Percentiles rank a stretch among this genome's conserved stretches.
Evolutionary conservation across 2,113 vertebrate species (phyloP).

Genomic region (Urocynchramus pylzowi): DNA sequence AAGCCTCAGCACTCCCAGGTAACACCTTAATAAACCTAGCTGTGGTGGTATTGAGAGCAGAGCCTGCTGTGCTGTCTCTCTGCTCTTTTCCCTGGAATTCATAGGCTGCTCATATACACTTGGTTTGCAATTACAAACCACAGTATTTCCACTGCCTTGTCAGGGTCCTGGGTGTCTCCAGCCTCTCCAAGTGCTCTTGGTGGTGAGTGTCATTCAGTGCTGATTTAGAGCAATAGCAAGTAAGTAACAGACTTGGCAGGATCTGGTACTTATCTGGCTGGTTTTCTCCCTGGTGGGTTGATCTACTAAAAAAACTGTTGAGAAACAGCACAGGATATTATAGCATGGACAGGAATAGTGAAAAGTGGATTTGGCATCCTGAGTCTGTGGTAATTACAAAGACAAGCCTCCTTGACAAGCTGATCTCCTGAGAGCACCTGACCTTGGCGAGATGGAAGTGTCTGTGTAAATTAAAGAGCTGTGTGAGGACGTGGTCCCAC

Average conservation of each 20-base stretch:
- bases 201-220: background rate
- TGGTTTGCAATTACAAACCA: background rate
- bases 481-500: rapidly evolving
- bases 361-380: background rate
- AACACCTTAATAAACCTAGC: background rate
- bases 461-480: background rate
- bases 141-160: background rate
- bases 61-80: slow-evolving; percentile 13
- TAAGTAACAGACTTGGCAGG: background rate
- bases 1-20: background rate
- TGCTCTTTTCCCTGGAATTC: background rate
- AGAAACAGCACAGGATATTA: background rate
- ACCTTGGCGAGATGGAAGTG: background rate
- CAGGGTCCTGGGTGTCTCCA: background rate
- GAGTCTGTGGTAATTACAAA: background rate
- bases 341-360: background rate
- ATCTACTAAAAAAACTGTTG: background rate
- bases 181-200: background rate
- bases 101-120: background rate
- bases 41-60: background rate
- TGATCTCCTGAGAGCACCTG: background rate
- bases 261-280: background rate
- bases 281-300: background rate
- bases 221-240: background rate
- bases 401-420: background rate